phyloP scores from a whole-genome alignment of 2,888 invertebrate species.

The Sympetrum striolatum region DNA sequence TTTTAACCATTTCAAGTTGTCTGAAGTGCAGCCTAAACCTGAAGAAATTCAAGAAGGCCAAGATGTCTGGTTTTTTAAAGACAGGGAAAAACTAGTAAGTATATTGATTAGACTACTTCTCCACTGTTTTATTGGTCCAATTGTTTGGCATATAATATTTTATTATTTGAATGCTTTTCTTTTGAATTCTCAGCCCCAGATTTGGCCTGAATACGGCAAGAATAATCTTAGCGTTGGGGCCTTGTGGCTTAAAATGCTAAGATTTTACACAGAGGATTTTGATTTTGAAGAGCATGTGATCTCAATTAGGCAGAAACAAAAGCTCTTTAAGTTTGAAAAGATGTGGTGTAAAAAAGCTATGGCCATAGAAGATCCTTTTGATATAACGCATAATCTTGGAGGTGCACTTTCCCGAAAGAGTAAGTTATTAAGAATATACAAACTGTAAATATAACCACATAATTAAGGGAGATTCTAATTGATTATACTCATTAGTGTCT shows the following conservation, averaged over 20 bases:
- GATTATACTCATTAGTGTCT: too few species aligned
- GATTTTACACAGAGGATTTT: constrained; percentile 65
- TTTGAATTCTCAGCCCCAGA: constrained; percentile 49
- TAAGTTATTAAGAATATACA: constrained; percentile 56
- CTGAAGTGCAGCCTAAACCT: constrained; percentile 50
- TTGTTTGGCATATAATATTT: not conserved
- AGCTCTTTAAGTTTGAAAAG: constrained; percentile 63
- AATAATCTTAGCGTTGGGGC: constrained; percentile 60
- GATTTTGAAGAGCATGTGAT: constrained; percentile 61
- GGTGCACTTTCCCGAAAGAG: constrained; percentile 63
- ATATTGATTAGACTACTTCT: not conserved
- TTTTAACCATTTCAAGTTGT: constrained; percentile 48
- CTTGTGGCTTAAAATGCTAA: constrained; percentile 63
- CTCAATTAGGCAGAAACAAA: constrained; percentile 59
- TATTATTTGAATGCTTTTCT: not conserved
- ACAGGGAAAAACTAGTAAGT: constrained; percentile 58
- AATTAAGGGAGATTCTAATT: too few species aligned
- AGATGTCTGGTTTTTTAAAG: constrained; percentile 64
- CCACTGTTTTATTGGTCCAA: too few species aligned
- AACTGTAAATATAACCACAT: not conserved
- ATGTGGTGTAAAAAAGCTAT: constrained; percentile 64
- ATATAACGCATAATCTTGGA: constrained; percentile 65
- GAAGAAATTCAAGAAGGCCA: constrained; percentile 61
- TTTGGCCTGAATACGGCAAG: constrained; percentile 59
- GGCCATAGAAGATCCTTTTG: constrained; percentile 70